Conservation (phyloP, 1,140 invertebrate species). For the Cotesia vestalis region DNA sequence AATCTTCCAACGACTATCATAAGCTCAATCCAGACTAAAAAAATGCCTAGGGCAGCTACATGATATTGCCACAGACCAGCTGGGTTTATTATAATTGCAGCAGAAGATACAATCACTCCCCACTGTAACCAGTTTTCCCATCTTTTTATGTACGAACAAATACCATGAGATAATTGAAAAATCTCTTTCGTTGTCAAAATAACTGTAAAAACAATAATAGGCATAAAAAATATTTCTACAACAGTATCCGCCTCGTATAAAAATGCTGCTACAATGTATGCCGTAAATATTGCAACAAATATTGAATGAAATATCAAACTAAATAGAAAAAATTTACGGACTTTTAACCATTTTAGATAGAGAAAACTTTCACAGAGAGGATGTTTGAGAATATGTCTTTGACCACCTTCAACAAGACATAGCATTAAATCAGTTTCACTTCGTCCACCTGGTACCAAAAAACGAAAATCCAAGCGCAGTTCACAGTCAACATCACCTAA, state of each 20-base stretch:
- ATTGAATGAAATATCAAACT: slow-evolving; percentile 81
- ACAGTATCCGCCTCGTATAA: slow-evolving; percentile 64
- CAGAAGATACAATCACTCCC: slow-evolving; percentile 77
- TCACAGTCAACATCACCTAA: slow-evolving; percentile 85
- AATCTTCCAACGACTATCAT: slow-evolving; percentile 86
- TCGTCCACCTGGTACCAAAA: slow-evolving; percentile 71
- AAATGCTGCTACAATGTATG: slow-evolving; percentile 71
- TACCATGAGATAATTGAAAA: slow-evolving; percentile 76
- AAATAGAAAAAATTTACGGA: slow-evolving; percentile 84
- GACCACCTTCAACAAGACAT: slow-evolving; percentile 80
- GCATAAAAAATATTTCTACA: slow-evolving; percentile 69
- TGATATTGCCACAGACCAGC: slow-evolving; percentile 77
- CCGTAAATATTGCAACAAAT: slow-evolving; percentile 78
- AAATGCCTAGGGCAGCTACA: slow-evolving; percentile 78
- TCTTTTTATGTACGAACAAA: slow-evolving; percentile 75
- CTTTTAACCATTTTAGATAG: slow-evolving; percentile 82
- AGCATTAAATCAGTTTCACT: slow-evolving; percentile 78
- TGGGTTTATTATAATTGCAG: slow-evolving; percentile 60
- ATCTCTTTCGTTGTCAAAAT: slow-evolving; percentile 76
- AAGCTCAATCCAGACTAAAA: slow-evolving; percentile 81
- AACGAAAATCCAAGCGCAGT: slow-evolving; percentile 78
- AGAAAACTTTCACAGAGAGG: slow-evolving; percentile 84
- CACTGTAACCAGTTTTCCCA: slow-evolving; percentile 88
- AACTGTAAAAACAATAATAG: slow-evolving; percentile 67
- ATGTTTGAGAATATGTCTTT: slow-evolving; percentile 79